Evolutionary conservation across 2,888 invertebrate genomes (phyloP), one percentile per base, ranked within the genome.

Genomic region (Panopea generosa): DNA sequence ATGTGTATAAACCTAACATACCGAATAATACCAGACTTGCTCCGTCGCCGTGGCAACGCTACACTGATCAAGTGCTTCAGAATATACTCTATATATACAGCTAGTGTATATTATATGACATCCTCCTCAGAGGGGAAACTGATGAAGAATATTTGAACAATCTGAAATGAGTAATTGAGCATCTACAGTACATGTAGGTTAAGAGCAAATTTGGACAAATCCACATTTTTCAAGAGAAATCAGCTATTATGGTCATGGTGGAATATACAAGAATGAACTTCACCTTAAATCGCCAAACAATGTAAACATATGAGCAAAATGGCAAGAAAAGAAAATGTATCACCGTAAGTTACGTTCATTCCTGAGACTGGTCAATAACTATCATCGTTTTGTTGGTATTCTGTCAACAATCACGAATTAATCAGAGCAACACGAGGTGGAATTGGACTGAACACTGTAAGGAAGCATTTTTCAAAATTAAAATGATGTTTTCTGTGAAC

Each of bases 21-120:
- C 20, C 18, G 20, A 57, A 59, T 56, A 82, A 84, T 7, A 72
- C 86, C 1, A 63, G 77, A 1, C 81, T 82, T 6, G 78, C 82
- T 0, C 83, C 84, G 6, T 83, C 78, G 0, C 78, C 84, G 27
- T 80, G 73, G 22, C 86, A 86, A 50, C 18, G 72, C 0, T 66
- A 74, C 9, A 88, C 84, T 67, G 88, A 89, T 20, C 76, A 82
- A n/a, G 27, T 86, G 7, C 18, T 86, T 20, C 52, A 69, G 6
- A 84, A 79, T 9, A 68, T 87, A 7, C 77, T 81, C n/a, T n/a
- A n/a, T n/a, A n/a, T n/a, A 29, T 56, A 56, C 2, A 59, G 53
- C 11, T 49, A 66, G n/a, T 40, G 65, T 1, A 76, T 76, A 24
- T 49, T 76, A 0, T 67, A 72, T 24, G 77, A 71, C 26, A 72